Evolutionary conservation across 2,797 vertebrate species (phyloP), one percentile per base, ranked within the genome.

Genomic region (Rhabdomys pumilio): DNA sequence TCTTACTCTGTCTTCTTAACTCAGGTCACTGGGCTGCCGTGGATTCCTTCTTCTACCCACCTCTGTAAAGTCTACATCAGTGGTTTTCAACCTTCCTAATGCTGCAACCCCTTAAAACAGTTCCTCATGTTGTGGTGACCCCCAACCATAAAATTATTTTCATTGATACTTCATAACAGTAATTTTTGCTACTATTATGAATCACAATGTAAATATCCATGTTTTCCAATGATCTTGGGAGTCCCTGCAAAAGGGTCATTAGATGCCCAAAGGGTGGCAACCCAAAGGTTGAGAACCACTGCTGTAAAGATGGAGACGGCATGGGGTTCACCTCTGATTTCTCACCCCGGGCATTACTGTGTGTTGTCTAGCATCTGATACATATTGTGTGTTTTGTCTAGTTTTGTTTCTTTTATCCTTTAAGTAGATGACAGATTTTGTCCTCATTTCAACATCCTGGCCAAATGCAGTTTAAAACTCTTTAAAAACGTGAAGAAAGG

Each of bases 401-500:
- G 7, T 77, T 85, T 76, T 88, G 84, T 94, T 29, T 55, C 67
- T 77, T 61, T 87, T 80, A 41, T 57, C 82, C 26, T 83, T 83
- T 85, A 80, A 63, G 63, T 31, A 47, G 22, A 61, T 75, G 61
- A 15, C 55, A 91, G 22, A 34, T 83, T 38, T 41, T 20, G 6
- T 59, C 15, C 44, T n/a, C 87, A 19, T 83, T 77, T 44, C 41
- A 63, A 69, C 50, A 4, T 72, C n/a, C 34, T 75, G 41, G 29
- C 38, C 61, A 96, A 59, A 53, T 75, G 77, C 34, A 50, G 73
- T 6, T 12, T 81, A 50, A 69, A 86, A 69, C 61, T 61, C 80
- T 95, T 94, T 67, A 82, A 85, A 95, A 31, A 50, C 41, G 34
- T 20, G 82, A 63, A 84, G 17, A 95, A 89, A 34, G 26, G 55